Evolutionary conservation across 2,888 invertebrate species (phyloP).

Genomic region (Macrophya alboannulata): DNA sequence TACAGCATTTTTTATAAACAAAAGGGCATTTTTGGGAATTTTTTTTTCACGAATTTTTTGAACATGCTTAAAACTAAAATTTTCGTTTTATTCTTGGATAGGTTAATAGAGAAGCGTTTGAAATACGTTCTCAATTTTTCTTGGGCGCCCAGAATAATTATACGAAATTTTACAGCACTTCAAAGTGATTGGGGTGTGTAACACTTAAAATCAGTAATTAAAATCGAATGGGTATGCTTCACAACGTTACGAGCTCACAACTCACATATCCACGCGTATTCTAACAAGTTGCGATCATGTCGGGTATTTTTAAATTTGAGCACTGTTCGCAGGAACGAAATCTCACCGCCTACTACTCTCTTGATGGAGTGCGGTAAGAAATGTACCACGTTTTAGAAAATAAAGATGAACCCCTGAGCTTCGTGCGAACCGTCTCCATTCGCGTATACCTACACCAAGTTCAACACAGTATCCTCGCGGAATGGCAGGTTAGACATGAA

Average conservation of each 20-base stretch:
- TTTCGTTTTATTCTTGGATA: no score
- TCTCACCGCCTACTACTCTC: slow-evolving; percentile 18
- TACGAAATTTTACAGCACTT: no score
- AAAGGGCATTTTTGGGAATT: no score
- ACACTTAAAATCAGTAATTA: no score
- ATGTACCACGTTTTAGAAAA: slow-evolving; percentile 22
- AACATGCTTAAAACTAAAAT: no score
- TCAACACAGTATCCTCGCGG: neutral
- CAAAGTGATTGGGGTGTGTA: no score
- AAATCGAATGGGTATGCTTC: neutral
- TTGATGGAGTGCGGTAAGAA: slow-evolving; percentile 6
- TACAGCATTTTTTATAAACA: no score
- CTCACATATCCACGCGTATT: no score
- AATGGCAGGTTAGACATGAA: slow-evolving; percentile 12
- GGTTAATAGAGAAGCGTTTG: no score
- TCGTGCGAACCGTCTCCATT: slow-evolving; percentile 28
- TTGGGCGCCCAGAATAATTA: no score
- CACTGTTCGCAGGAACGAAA: slow-evolving; percentile 1
- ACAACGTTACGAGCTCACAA: neutral
- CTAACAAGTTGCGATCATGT: neutral
- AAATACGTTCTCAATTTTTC: no score
- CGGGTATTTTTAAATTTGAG: neutral
- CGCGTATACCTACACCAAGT: neutral
- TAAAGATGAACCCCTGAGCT: slow-evolving; percentile 17
- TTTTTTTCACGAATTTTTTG: no score